These are phyloP conservation scores for Myopa tessellatipennis DNA, from an alignment of 2,888 invertebrate genomes.

Conservation along the genomic window DNA sequence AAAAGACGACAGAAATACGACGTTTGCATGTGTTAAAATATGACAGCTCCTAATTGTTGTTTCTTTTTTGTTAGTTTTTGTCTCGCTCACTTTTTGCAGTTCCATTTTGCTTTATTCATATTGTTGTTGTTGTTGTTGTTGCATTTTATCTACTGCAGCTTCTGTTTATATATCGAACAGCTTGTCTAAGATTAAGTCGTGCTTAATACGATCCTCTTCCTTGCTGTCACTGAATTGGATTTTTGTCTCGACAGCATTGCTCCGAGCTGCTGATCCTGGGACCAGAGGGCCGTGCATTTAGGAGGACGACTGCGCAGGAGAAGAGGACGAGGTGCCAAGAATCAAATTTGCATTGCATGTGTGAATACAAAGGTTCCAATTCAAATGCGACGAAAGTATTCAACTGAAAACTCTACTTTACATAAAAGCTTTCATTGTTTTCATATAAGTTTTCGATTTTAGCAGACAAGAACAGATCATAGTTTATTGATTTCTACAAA, in stretches of 20 bases:
- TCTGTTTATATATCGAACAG: constrained; percentile 34
- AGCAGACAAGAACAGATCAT: too few species aligned
- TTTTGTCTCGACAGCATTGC: neutral
- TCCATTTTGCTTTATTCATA: too few species aligned
- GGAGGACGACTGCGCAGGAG: neutral
- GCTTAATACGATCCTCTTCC: constrained; percentile 32
- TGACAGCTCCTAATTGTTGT: constrained; percentile 32
- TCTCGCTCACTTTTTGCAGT: neutral
- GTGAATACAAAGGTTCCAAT: constrained; percentile 3
- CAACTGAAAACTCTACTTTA: neutral
- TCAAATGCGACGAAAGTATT: neutral
- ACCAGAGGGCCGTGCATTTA: neutral
- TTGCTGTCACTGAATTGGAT: constrained; percentile 11
- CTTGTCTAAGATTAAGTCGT: constrained; percentile 39
- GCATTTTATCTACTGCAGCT: constrained; percentile 30
- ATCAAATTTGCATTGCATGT: constrained; percentile 37
- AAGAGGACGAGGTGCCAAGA: constrained; percentile 37
- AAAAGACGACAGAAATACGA: constrained; percentile 31
- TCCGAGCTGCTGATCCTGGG: neutral
- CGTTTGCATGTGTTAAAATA: constrained; percentile 34
- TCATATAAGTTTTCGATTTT: too few species aligned
- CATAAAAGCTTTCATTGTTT: neutral
- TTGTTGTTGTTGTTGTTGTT: constrained; percentile 14
- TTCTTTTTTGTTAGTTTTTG: constrained; percentile 4
- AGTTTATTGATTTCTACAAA: too few species aligned